A percentile compares a stretch with the other conserved stretches of the same genome.
These are phyloP conservation scores for Rhodeus uyekii DNA, from an alignment of 2,797 vertebrate species.

Conservation along the genomic window DNA sequence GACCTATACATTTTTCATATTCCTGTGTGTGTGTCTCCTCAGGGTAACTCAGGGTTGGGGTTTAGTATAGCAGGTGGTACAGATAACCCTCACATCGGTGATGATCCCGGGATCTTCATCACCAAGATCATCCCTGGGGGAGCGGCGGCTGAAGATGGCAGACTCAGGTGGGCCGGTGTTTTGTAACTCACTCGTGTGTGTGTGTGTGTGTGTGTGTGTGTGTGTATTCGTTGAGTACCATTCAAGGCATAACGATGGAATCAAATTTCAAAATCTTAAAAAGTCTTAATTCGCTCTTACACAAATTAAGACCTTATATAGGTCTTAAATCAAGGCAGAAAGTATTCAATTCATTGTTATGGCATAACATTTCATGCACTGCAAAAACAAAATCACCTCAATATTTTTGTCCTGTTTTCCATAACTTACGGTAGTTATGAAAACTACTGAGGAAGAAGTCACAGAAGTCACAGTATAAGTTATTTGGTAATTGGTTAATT, in stretches of 20 bases:
- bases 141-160: conserved; percentile 93
- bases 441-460: background rate
- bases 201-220: background rate
- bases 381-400: background rate
- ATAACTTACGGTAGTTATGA: too few relatives aligned
- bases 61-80: conserved; percentile 97
- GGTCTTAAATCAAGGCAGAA: background rate
- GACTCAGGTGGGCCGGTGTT: conserved; percentile 83
- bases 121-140: conserved; percentile 98
- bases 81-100: conserved; percentile 96
- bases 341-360: background rate
- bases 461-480: background rate
- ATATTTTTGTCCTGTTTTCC: background rate
- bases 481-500: background rate
- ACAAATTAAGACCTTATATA: background rate
- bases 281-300: background rate
- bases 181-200: background rate
- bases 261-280: background rate
- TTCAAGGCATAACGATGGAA: background rate
- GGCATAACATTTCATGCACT: background rate
- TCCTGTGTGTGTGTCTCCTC: conserved; percentile 44
- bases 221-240: background rate
- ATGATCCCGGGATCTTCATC: conserved; percentile 98
- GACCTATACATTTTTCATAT: conserved; percentile 9
- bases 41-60: conserved; percentile 96